Conservation (phyloP, 2,888 invertebrate genomes). For the Cephus spinipes region DNA sequence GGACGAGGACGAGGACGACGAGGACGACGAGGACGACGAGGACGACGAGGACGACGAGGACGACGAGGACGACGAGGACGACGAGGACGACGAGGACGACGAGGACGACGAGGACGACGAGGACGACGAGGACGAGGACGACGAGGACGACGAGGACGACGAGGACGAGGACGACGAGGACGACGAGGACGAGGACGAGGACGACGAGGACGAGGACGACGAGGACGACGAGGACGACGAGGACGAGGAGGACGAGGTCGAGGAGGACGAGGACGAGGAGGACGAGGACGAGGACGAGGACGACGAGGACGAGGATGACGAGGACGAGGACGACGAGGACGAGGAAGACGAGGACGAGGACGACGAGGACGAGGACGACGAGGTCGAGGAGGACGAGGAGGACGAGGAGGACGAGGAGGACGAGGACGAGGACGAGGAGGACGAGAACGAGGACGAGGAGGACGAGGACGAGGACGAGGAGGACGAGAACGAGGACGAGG, state of each 20-base stretch:
- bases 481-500: no score
- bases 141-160: neutral
- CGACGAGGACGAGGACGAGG: neutral
- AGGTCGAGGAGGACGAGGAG: no score
- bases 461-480: no score
- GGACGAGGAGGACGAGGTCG: neutral
- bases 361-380: no score
- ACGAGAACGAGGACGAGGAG: no score
- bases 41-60: neutral
- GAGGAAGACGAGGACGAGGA: no score
- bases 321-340: no score
- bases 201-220: neutral
- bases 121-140: slow-evolving; percentile 3
- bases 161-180: neutral
- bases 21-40: neutral
- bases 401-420: no score
- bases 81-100: neutral
- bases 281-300: slow-evolving; percentile 9
- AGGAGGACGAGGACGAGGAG: neutral
- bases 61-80: neutral
- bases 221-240: slow-evolving; percentile 1
- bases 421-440: no score
- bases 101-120: neutral
- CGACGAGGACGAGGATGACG: no score
- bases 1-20: slow-evolving; percentile 1